These are phyloP conservation scores for Hydra vulgaris DNA, from an alignment of 30 jellyfish, hydroid and myxozoan species.

Conservation along the genomic window DNA sequence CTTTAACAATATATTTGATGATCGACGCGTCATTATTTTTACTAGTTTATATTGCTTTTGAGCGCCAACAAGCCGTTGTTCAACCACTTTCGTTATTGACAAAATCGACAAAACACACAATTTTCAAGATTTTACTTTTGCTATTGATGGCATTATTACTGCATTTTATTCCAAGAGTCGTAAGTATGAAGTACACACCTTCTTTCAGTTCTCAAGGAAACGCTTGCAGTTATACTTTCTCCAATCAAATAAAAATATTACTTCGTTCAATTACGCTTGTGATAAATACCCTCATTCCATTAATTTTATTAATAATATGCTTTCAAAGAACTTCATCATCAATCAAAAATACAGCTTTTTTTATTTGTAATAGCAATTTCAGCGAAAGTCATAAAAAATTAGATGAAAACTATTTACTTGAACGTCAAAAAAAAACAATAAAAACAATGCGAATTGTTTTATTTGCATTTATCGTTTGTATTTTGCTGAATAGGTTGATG, in stretches of 20 bases:
- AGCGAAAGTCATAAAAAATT: not conserved
- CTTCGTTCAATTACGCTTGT: not conserved
- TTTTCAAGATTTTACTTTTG: too few species aligned
- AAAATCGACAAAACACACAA: not conserved
- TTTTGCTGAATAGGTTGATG: not conserved
- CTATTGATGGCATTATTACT: not conserved
- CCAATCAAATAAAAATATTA: not conserved
- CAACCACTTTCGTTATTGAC: not conserved
- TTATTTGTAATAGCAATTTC: not conserved
- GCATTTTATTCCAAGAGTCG: not conserved
- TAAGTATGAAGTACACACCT: not conserved
- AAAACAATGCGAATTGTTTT: not conserved
- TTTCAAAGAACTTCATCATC: not conserved
- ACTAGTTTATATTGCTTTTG: not conserved
- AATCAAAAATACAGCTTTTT: not conserved
- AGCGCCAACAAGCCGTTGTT: not conserved
- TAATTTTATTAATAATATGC: not conserved
- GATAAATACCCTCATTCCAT: not conserved
- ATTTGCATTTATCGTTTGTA: not conserved
- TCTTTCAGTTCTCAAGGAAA: not conserved
- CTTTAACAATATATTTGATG: not conserved
- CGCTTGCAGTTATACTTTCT: not conserved
- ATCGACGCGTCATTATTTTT: not conserved
- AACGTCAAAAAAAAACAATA: not conserved
- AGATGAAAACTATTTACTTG: not conserved